Conservation (phyloP, 2,888 invertebrate genomes). For the Dendrolimus houi region DNA sequence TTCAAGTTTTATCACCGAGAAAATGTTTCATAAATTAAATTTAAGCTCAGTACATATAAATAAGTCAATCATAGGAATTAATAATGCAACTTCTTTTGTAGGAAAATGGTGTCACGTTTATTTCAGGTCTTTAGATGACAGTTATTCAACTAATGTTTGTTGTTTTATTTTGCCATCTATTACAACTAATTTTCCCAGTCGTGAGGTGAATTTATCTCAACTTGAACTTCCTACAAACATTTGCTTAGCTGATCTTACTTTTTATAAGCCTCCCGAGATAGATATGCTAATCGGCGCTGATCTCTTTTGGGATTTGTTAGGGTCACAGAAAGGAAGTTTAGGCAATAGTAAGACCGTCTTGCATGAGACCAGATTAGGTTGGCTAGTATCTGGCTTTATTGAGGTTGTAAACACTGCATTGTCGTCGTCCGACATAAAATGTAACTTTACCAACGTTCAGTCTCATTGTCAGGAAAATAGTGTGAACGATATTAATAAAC, state of each 20-base stretch:
- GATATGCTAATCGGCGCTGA: conserved; percentile 15
- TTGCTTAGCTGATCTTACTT: conserved; percentile 9
- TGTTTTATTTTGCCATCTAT: conserved; percentile 16
- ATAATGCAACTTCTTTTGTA: conserved; percentile 8
- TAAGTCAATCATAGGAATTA: conserved; percentile 11
- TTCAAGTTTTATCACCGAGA: conserved; percentile 7
- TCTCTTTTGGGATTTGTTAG: conserved; percentile 16
- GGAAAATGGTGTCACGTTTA: conserved; percentile 7
- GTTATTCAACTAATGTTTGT: conserved; percentile 4
- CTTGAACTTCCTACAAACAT: conserved; percentile 6
- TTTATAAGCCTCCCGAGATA: conserved; percentile 6
- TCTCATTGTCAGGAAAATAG: too few relatives aligned
- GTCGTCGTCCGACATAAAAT: too few relatives aligned
- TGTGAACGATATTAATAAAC: too few relatives aligned
- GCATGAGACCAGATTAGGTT: conserved; percentile 12
- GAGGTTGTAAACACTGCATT: too few relatives aligned
- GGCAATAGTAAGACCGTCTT: conserved; percentile 10
- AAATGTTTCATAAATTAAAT: conserved; percentile 5
- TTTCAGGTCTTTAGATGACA: conserved; percentile 8
- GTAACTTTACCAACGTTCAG: too few relatives aligned
- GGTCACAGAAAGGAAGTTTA: conserved; percentile 9
- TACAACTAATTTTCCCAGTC: conserved; percentile 9
- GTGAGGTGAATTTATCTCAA: conserved; percentile 2
- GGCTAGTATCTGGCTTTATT: conserved; percentile 10
- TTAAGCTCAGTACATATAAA: conserved; percentile 1